Percentiles rank a stretch among this genome's conserved stretches.
Evolutionary conservation across 2,113 vertebrate genomes (phyloP).

Genomic region (Fulmarus glacialis): DNA sequence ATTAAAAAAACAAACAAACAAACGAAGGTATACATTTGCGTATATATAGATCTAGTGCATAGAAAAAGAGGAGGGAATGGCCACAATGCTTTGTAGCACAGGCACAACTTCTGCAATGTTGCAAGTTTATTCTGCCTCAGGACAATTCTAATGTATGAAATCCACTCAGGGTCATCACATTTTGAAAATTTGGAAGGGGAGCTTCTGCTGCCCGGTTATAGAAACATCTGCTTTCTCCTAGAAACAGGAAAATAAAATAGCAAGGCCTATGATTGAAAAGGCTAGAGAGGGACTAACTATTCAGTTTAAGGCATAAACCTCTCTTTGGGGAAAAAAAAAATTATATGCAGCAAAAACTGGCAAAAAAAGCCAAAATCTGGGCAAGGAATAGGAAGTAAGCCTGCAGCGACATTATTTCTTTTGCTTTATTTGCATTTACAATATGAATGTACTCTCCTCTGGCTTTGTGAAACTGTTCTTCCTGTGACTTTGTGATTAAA

Average conservation of each 20-base stretch:
- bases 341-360: neutral
- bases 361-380: neutral
- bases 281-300: neutral
- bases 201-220: neutral
- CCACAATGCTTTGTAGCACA: neutral
- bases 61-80: neutral
- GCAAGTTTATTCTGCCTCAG: neutral
- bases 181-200: neutral
- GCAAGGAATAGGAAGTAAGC: neutral
- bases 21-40: neutral
- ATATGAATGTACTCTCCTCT: neutral
- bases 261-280: neutral
- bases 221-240: neutral
- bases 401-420: neutral
- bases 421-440: neutral
- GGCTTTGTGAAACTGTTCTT: neutral
- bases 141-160: neutral
- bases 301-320: neutral
- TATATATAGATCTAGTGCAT: neutral
- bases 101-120: neutral
- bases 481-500: neutral
- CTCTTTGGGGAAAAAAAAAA: neutral
- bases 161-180: neutral
- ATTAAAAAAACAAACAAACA: neutral
- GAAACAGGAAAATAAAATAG: neutral